These are phyloP conservation scores for Okamejei kenojei DNA, from an alignment of 2,797 vertebrate genomes.

Conservation along the genomic window DNA sequence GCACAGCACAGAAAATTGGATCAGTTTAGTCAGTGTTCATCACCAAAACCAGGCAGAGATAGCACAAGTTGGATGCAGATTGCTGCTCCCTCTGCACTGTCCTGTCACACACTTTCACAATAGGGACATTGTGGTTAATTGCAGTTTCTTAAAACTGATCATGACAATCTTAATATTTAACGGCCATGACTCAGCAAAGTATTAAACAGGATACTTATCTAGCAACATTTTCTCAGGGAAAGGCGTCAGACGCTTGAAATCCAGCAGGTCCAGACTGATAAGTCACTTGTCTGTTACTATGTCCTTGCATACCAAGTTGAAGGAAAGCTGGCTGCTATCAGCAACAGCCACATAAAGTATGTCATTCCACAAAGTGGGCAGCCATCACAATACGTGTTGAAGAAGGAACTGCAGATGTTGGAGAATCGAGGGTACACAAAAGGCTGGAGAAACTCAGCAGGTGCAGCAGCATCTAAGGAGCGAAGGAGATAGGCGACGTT, in stretches of 20 bases:
- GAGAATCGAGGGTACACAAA: too few relatives aligned
- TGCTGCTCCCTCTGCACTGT: too few relatives aligned
- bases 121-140: too few relatives aligned
- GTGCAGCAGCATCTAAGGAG: too few relatives aligned
- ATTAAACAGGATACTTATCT: neutral
- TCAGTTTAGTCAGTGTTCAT: neutral
- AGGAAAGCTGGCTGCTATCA: neutral
- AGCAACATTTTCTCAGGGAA: conserved; percentile 19
- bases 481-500: too few relatives aligned
- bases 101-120: too few relatives aligned
- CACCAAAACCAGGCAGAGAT: neutral
- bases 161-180: neutral
- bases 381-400: neutral
- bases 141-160: too few relatives aligned
- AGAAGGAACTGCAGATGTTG: too few relatives aligned
- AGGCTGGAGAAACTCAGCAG: too few relatives aligned
- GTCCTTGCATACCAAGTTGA: neutral
- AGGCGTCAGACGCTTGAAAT: conserved; percentile 22
- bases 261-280: conserved; percentile 14
- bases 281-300: neutral
- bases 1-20: too few relatives aligned
- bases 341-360: neutral
- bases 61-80: too few relatives aligned
- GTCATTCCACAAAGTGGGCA: conserved; percentile 15
- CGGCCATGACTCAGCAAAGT: neutral